Evolutionary conservation across 2,113 vertebrate genomes (phyloP).

Genomic region (Entelurus aequoreus): DNA sequence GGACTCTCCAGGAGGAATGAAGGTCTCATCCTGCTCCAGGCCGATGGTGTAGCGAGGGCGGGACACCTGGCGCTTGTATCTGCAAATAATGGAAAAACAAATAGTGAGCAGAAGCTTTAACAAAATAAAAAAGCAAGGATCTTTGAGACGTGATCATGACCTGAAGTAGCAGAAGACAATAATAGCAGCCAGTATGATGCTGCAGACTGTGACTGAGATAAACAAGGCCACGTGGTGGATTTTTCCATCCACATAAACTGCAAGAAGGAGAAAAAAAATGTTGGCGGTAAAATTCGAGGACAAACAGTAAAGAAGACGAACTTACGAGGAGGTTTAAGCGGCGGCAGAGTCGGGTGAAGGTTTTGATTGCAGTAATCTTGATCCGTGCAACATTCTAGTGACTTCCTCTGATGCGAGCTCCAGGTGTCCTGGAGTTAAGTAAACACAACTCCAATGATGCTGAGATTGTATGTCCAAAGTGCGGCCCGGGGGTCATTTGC

Average conservation of each 20-base stretch:
- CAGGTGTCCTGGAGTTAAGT: slow-evolving; percentile 77
- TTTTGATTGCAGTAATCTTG: slow-evolving; percentile 90
- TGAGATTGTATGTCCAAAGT: too few species aligned
- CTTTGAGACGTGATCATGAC: slow-evolving; percentile 53
- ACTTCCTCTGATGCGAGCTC: slow-evolving; percentile 79
- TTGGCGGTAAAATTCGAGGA: background rate
- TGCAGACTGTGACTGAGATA: slow-evolving; percentile 86
- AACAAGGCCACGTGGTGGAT: slow-evolving; percentile 87
- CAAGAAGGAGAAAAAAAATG: background rate
- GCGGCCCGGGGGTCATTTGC: too few species aligned
- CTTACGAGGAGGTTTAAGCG: slow-evolving; percentile 81
- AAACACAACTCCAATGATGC: background rate
- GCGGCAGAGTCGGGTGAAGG: slow-evolving; percentile 86
- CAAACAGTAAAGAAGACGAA: background rate
- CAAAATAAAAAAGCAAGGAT: background rate
- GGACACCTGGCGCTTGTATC: slow-evolving; percentile 86
- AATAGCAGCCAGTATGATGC: slow-evolving; percentile 80
- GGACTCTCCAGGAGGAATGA: slow-evolving; percentile 88
- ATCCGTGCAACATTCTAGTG: slow-evolving; percentile 90
- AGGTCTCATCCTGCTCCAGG: slow-evolving; percentile 90
- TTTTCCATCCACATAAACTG: slow-evolving; percentile 84
- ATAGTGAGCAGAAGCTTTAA: background rate
- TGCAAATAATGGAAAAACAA: slow-evolving; percentile 33
- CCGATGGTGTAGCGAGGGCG: slow-evolving; percentile 87
- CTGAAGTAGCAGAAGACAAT: slow-evolving; percentile 93